Base-by-base conservation (phyloP, 2,888 invertebrate species). In the Leptopilina syphax region DNA sequence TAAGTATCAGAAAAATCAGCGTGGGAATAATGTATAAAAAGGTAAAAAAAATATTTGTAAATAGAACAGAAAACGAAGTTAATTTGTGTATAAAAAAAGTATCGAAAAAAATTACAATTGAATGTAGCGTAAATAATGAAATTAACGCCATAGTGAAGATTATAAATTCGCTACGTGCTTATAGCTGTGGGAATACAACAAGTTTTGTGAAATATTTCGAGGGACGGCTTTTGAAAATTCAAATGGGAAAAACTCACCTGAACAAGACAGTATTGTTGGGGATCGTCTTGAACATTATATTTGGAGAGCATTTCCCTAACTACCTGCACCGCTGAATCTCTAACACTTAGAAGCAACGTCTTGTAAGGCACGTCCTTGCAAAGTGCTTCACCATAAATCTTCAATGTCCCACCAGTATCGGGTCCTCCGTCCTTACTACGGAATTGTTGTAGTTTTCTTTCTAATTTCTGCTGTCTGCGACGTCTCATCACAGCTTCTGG, bases 401-500 rank as follows among this genome's bases (percentile, higher is more conserved):
- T 97, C 67, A 98, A 92, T 3, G 97, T 97, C 77, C 97, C 97
- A 80, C 97, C 97, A 65, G 98, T 98, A 91, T 98, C 98, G 7
- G 98, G 98, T 1, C 98, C 98, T 67, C 98, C 98, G 89, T 98
- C 98, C 92, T 97, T 96, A 79, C 97, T 97, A 82, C 98, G 95
- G 93, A 98, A 98, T 92, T 98, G 98, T 91, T 99, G 98, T 89
- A 99, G 93, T 92, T 98, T 98, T 90, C 97, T 95, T 92, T 99
- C 99, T 78, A 99, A 94, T 92, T 99, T 99, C 92, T 99, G 98
- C 90, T 99, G 99, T 41, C 99, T 94, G 78, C 99, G 94, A 77
- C 99, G 95, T 83, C 98, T 95, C 99, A 99, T 99, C 87, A 99
- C 99, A 82, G 99, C 98, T 94, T 99, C 99, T 3, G 99, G 99